Evolutionary conservation across 2,113 vertebrate species (phyloP).

Genomic region (Dinomys branickii): DNA sequence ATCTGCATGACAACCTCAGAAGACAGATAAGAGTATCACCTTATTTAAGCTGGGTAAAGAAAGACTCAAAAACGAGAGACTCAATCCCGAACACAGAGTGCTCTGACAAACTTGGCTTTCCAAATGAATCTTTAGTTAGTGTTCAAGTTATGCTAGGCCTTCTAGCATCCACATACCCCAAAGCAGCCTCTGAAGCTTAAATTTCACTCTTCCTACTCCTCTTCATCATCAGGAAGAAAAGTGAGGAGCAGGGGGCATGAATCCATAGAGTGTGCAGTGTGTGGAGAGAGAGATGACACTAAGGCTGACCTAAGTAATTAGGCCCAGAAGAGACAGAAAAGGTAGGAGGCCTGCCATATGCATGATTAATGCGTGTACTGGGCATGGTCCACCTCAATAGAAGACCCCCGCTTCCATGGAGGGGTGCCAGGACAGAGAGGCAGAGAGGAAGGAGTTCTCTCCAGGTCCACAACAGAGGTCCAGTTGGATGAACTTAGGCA

Average conservation of each 20-base stretch:
- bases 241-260: neutral
- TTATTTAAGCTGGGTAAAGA: neutral
- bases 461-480: neutral
- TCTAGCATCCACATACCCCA: too few species aligned
- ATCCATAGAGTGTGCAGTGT: rapidly evolving
- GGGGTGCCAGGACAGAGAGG: neutral
- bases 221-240: neutral
- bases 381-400: neutral
- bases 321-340: neutral
- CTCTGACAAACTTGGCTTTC: neutral
- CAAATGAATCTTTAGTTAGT: neutral
- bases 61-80: neutral
- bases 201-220: neutral
- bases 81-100: neutral
- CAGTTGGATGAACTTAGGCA: too few species aligned
- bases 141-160: neutral
- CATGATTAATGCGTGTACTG: neutral
- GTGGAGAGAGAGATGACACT: neutral
- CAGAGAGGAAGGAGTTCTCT: neutral
- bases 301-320: neutral
- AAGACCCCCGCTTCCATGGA: neutral
- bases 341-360: neutral
- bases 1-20: neutral
- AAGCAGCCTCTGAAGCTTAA: neutral
- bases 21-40: neutral